Evolutionary conservation across 2,797 vertebrate species (phyloP), one percentile per base, ranked within the genome.

Genomic region (Helicolenus hilgendorfi): DNA sequence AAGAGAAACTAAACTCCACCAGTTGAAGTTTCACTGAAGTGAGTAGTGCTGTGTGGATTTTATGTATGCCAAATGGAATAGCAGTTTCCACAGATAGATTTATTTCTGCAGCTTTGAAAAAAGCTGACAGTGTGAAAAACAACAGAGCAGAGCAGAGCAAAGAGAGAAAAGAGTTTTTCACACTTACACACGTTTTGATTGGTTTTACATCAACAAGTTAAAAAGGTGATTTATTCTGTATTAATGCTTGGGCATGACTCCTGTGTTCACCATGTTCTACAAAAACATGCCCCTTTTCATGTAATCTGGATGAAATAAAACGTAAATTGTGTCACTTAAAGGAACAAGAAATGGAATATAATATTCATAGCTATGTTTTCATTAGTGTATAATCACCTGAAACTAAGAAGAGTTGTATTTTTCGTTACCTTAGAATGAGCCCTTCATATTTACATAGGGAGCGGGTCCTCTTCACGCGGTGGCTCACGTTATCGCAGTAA

Each of bases 41-140:
- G 58, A 76, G 62, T 9, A 49, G 33, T 9, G 7, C 69, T 80
- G 35, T 55, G 67, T 15, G 65, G 26, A 64, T 59, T 41, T 69
- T 35, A 14, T 45, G 14, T 35, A 76, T 73, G 79, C 24, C 27
- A 81, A 79, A 70, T 15, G 38, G 18, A 82, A 72, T 31, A 72
- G 56, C 63, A 38, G 59, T 8, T 69, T 72, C 41, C 11, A 60
- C 58, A 75, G 29, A 68, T 69, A 75, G 29, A 68, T 69, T 68
- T 69, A 36, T 77, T 73, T 67, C 8, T 35, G 58, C 4, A 4
- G 29, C 60, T 64, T 8, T 31, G 27, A 69, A 33, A 35, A 24
- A 65, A 79, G 69, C 41, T 49, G 27, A 26, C 49, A 64, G 22
- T 56, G 53, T 31, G 22, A 59, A 7, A 63, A 81, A 59, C 41